Conservation (phyloP, 2,888 invertebrate species). For the Alentia gelatinosa region DNA sequence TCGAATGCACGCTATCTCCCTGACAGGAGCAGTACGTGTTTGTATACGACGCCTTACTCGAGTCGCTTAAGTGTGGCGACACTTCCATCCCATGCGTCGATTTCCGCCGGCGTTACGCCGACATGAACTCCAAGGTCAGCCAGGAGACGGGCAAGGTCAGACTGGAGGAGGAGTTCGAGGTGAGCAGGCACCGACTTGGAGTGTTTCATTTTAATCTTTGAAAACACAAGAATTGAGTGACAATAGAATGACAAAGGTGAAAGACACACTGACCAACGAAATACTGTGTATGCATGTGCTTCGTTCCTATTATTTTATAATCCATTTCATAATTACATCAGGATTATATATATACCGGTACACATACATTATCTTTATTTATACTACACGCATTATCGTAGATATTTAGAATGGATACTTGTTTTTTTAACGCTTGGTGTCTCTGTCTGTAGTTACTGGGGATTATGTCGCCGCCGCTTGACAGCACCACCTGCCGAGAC, state of each 20-base stretch:
- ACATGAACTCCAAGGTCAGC: conserved; percentile 60
- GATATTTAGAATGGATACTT: no score
- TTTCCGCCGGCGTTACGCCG: conserved; percentile 61
- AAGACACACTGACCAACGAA: no score
- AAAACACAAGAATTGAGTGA: no score
- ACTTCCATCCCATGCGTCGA: conserved; percentile 65
- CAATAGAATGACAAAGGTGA: no score
- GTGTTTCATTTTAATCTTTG: no score
- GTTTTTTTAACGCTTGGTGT: neutral
- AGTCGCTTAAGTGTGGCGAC: conserved; percentile 66
- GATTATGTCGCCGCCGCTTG: conserved; percentile 58
- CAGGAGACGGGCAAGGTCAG: conserved; percentile 62
- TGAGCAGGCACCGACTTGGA: neutral
- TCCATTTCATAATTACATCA: no score
- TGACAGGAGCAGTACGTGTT: conserved; percentile 66
- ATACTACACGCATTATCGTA: no score
- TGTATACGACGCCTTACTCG: conserved; percentile 67
- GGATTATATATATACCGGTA: no score
- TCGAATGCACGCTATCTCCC: neutral
- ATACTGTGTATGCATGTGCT: no score
- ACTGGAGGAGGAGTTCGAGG: conserved; percentile 65
- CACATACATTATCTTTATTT: no score
- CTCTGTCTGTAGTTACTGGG: conserved; percentile 37
- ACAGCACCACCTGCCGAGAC: conserved; percentile 58
- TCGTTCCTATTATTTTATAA: no score